Evolutionary conservation across 2,797 vertebrate genomes (phyloP), one percentile per base, ranked within the genome.

Genomic region (Esox lucius): DNA sequence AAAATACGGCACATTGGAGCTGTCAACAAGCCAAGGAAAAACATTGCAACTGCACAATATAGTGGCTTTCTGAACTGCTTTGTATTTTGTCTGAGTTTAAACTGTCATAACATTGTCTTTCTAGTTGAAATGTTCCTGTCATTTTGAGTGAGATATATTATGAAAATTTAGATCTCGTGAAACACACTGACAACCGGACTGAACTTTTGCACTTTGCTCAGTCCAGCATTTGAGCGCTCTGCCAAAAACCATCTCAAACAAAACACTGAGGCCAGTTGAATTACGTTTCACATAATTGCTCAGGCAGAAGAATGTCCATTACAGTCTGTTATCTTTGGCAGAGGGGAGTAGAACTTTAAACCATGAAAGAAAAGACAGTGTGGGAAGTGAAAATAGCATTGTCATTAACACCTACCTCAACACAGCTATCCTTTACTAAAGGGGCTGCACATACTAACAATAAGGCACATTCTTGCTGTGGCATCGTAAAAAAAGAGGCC

Each of bases 301-400:
- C 82, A 76, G 85, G 84, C 90, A 90, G 88, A 90, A 91, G 92
- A 91, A 39, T 82, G 86, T 89, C 89, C 86, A 90, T 89, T 91
- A 90, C 83, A 4, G 78, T 84, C 76, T 92, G 89, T 92, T 94
- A 92, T 91, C 80, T 83, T 93, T 92, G 92, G 91, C 90, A 56
- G 66, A 78, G 33, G 17, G 5, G 81, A 84, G 79, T 65, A 69
- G 28, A 87, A 88, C 82, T 91, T 90, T 85, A 89, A 89, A 89
- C 79, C 87, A 87, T 86, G 80, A 90, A 89, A 91, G 87, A 90
- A 80, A 87, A 89, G 76, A 15, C 82, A 80, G 78, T 90, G 91
- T 92, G 92, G 88, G 90, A 93, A 90, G 87, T 89, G 92, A 86
- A 91, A 91, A 92, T 90, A 89, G 86, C 88, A 92, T 93, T 90